Base-by-base conservation (phyloP, 2,888 invertebrate genomes). In the Tholera decimalis region DNA sequence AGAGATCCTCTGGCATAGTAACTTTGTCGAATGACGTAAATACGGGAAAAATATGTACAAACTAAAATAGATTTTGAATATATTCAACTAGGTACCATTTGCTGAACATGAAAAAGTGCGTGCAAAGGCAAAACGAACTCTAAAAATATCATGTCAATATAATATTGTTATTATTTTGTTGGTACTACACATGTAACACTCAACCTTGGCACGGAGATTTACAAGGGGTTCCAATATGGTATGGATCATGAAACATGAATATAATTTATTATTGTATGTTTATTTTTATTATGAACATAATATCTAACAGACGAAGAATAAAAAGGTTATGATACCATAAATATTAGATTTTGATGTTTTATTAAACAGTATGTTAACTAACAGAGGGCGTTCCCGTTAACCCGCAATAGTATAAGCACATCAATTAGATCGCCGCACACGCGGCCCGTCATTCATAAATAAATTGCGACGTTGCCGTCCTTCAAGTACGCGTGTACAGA, bases 131-230 rank as follows among this genome's bases (percentile, higher is more conserved):
- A 46, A 54, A 24, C 22, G 3, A 35, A 41, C 39, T 47, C 44
- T 13, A 33, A 51, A 60, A 68, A 60, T 55, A 37, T 54, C 58
- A 58, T 56, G 33, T 51, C 13, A 30, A 56, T 65, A 41, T 39
- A n/a, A 44, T 51, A 50, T 65, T 46, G 57, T 55, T 57, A 53
- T 39, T 65, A 46, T 46, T 58, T 53, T 59, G 49, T 44, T 64
- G 44, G 44, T 59, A 47, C 53, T 15, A 66, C 62, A 73, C 20
- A 54, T 68, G 65, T 70, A 46, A 49, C n/a, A 41, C 22, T 50
- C 24, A 61, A 59, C 69, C 72, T 81, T 78, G 72, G 22, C 6
- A 41, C 22, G 9, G 13, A n/a, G 6, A 20, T 64, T 61, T 59
- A 28, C 53, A 70, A 41, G 20, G 39, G 41, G 33, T 56, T 54